Percentiles rank a stretch among this genome's conserved stretches.
phyloP scores from a whole-genome alignment of 2,888 invertebrate species.

The Salticus scenicus region DNA sequence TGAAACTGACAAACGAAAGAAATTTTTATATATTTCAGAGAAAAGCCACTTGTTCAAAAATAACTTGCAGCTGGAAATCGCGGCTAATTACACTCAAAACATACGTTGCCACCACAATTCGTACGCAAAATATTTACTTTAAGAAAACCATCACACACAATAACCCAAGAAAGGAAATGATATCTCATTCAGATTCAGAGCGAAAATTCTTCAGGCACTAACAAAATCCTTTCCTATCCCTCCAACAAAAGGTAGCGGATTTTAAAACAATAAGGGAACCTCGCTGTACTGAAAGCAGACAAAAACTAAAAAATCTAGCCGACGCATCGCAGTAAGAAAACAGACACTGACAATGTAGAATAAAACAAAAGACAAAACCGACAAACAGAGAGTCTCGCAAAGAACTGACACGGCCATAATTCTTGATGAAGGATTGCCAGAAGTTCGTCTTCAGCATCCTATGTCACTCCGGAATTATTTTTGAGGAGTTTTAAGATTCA shows the following conservation, averaged over 20 bases:
- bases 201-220: too few species aligned
- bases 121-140: background rate
- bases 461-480: conserved; percentile 12
- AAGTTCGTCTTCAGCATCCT: conserved; percentile 4
- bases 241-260: background rate
- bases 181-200: too few species aligned
- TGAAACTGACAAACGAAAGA: too few species aligned
- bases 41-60: too few species aligned
- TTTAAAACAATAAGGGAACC: background rate
- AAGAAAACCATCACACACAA: background rate
- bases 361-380: conserved; percentile 5
- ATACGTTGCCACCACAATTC: background rate
- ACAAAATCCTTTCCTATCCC: too few species aligned
- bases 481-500: conserved; percentile 4
- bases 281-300: background rate
- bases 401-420: conserved; percentile 8
- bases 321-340: background rate
- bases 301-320: background rate
- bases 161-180: too few species aligned
- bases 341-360: background rate
- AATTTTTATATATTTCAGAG: too few species aligned
- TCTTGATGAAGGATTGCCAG: conserved; percentile 12
- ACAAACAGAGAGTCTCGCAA: background rate
- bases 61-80: too few species aligned
- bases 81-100: too few species aligned